Evolutionary conservation across 37 sponge, comb jelly and placozoan species (phyloP), one percentile per base, ranked within the genome.

Genomic region (Eunapius fragilis): DNA sequence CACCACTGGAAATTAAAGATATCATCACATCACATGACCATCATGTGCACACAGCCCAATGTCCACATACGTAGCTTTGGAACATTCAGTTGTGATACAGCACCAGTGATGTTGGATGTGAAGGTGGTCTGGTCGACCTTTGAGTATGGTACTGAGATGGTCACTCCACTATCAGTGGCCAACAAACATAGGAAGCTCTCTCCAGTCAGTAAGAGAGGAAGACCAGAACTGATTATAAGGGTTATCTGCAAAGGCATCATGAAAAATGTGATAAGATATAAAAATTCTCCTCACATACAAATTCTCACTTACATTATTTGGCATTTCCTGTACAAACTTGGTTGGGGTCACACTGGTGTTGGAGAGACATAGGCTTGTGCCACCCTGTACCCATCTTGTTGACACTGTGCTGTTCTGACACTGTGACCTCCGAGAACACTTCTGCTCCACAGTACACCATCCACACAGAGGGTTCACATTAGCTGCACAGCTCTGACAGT

Each of bases 371-470:
- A 68, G 74, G 71, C 78, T 78, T 23, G 37, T 34, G 31, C 22
- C 22, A 19, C 58, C 31, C 58, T 83, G 49, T 26, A 85, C 78
- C 87, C 87, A 91, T 84, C 92, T 87, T 17, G 25, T 28, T 28
- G 68, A 28, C 80, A 74, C 69, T 41, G 36, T 76, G 73, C 85
- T 84, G 85, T 93, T 87, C 47, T 76, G 30, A 80, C 96, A 96
- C 76, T 86, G 76, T 45, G 87, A 80, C 77, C 69, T 81, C 50
- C 92, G 80, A 68, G 89, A 91, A 76, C 96, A 96, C 92, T 91
- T 91, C 81, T 91, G 89, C 89, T 96, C 94, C 68, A 96, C 84
- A 32, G 78, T 81, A 88, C 96, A 96, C 96, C 96, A 96, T 12
- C 96, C 96, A 88, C 96, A 96, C 75, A 96, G 80, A 28, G 94